Percentiles rank a stretch among this genome's conserved stretches.
phyloP scores from a whole-genome alignment of 1,140 invertebrate genomes.

The Lutraria rhynchaena region DNA sequence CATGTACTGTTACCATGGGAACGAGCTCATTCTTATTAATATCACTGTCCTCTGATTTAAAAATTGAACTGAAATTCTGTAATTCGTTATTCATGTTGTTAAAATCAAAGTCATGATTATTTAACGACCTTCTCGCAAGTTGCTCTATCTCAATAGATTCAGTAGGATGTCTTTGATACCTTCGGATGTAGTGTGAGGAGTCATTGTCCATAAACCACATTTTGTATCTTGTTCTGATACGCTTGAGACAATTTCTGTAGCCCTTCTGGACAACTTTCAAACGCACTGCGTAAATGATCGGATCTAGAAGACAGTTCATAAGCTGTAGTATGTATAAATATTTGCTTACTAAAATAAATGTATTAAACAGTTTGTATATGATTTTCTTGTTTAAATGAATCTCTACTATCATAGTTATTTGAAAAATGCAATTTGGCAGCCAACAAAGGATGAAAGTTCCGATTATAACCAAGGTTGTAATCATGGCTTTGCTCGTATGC shows the following conservation, averaged over 20 bases:
- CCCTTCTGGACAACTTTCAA: conserved; percentile 84
- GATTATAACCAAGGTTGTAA: conserved; percentile 87
- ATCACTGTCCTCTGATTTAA: conserved; percentile 35
- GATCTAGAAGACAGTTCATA: conserved; percentile 87
- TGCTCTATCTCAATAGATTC: too few species aligned
- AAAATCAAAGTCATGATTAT: too few species aligned
- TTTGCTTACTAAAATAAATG: conserved; percentile 65
- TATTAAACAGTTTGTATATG: conserved; percentile 55
- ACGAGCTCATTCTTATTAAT: conserved; percentile 43
- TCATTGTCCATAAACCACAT: neutral
- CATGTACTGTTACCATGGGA: conserved; percentile 14
- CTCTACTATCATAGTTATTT: conserved; percentile 67
- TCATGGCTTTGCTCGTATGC: conserved; percentile 86
- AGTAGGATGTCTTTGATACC: too few species aligned
- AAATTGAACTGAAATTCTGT: too few species aligned
- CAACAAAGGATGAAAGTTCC: conserved; percentile 87
- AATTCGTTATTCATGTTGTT: too few species aligned
- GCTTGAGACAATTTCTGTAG: conserved; percentile 57
- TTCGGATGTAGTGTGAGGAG: too few species aligned
- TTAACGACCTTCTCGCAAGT: neutral
- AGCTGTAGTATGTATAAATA: conserved; percentile 83
- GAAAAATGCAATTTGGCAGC: conserved; percentile 85
- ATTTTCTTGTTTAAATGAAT: conserved; percentile 48
- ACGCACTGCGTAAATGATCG: conserved; percentile 88
- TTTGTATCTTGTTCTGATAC: neutral